phyloP scores from a whole-genome alignment of 92 coral and sea anemone genomes.

The Epizoanthus fatuus region DNA sequence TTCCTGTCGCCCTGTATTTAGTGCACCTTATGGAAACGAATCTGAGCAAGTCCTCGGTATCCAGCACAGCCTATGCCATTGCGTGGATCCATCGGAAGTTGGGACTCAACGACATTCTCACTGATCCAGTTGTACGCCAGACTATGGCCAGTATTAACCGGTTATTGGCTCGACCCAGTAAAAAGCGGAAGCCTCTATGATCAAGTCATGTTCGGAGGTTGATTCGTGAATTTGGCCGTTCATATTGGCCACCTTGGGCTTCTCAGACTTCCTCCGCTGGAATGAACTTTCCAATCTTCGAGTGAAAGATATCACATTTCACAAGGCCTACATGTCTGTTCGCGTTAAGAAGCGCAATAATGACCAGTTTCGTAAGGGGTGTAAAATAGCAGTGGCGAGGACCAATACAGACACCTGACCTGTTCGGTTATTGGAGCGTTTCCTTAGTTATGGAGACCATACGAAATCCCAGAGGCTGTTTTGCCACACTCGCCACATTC shows the following conservation, averaged over 20 bases:
- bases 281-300: constrained; percentile 48
- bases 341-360: too few species aligned
- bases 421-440: too few species aligned
- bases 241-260: constrained; percentile 50
- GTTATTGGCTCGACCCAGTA: constrained; percentile 51
- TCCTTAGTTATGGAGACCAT: too few species aligned
- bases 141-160: constrained; percentile 59
- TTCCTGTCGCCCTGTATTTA: constrained; percentile 53
- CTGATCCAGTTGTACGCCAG: constrained; percentile 53
- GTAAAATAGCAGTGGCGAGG: too few species aligned
- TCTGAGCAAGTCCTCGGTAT: constrained; percentile 44
- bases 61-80: constrained; percentile 52
- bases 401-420: too few species aligned
- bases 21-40: constrained; percentile 37
- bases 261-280: constrained; percentile 65
- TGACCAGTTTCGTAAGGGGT: too few species aligned
- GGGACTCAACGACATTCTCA: constrained; percentile 23
- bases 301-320: constrained; percentile 18
- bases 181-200: constrained; percentile 45
- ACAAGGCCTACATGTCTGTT: constrained; percentile 45
- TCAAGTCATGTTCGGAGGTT: constrained; percentile 50
- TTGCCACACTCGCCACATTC: too few species aligned
- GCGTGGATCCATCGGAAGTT: constrained; percentile 65
- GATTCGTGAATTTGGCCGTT: constrained; percentile 45
- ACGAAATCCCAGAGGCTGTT: too few species aligned